These are phyloP conservation scores for Amblyteles armatorius DNA, from an alignment of 2,888 invertebrate species.

Conservation along the genomic window DNA sequence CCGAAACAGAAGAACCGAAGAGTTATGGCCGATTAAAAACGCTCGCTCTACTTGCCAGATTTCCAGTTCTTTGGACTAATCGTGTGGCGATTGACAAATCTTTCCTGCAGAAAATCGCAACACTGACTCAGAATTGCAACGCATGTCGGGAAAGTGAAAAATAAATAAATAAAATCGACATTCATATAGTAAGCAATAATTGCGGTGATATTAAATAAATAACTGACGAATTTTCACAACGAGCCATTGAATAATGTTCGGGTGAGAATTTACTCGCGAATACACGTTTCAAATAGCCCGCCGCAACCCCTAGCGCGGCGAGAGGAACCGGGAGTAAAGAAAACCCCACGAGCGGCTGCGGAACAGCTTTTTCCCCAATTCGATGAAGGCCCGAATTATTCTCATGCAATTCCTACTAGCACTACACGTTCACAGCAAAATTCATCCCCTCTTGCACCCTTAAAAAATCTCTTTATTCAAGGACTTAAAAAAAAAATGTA, in stretches of 20 bases:
- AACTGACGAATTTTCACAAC: conserved; percentile 3
- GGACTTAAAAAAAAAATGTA: neutral
- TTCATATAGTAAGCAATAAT: neutral
- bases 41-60: neutral
- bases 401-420: neutral
- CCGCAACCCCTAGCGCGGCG: conserved; percentile 41
- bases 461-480: neutral
- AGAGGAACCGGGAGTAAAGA: conserved; percentile 38
- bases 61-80: neutral
- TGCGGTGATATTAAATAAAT: neutral
- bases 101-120: neutral
- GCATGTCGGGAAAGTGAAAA: neutral
- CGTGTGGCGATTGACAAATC: neutral
- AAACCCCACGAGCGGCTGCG: conserved; percentile 23
- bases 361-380: conserved; percentile 29
- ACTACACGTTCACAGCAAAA: neutral
- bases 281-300: conserved; percentile 38
- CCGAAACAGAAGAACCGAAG: neutral
- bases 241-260: neutral
- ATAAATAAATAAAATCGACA: neutral
- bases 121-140: too few relatives aligned
- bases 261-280: neutral
- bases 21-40: neutral
- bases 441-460: neutral
- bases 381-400: conserved; percentile 6